Evolutionary conservation across 2,888 invertebrate genomes (phyloP), one percentile per base, ranked within the genome.

Genomic region (Ochropleura leucogaster): DNA sequence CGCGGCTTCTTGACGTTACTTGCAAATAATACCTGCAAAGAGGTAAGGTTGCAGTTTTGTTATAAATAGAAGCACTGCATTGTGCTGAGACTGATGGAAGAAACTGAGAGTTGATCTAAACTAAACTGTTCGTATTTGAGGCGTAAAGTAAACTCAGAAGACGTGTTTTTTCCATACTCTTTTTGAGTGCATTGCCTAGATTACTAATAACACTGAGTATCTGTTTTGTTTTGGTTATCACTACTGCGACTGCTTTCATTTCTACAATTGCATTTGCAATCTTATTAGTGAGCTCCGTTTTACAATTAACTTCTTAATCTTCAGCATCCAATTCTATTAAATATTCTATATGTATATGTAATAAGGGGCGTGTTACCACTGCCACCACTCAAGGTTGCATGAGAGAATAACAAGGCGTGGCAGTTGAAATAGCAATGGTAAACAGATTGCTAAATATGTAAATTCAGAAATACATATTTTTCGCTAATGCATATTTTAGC

Each of bases 1-100:
- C 84, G 76, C 82, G 78, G 83, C 80, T 89, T 91, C 80, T 89
- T 91, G 88, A 90, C 88, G 90, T 90, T 90, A 90, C 83, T 86
- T 30, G 30, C 66, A 77, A 85, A 84, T 86, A 85, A 81, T 80
- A 79, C 71, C 47, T 62, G 60, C 62, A 73, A 80, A 74, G 74
- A 78, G 76, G 75, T 86, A 81, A 88, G 86, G 84, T 89, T 84
- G 57, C 57, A 51, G 46, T 57, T 71, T 63, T 20, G 79, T 74
- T 46, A 68, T 70, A 69, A 65, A 66, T 40, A 63, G 65, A 67
- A 55, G 12, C 40, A 67, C 42, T 63, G 66, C 42, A 69, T 69
- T 75, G 47, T 72, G 63, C 16, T 44, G 40, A 47, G 12, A 16
- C 68, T 44, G 9, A 60, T 57, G 16, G 55, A 68, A 57, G n/a